These are phyloP conservation scores for Passerina amoena DNA, from an alignment of 2,113 vertebrate species.

Conservation along the genomic window DNA sequence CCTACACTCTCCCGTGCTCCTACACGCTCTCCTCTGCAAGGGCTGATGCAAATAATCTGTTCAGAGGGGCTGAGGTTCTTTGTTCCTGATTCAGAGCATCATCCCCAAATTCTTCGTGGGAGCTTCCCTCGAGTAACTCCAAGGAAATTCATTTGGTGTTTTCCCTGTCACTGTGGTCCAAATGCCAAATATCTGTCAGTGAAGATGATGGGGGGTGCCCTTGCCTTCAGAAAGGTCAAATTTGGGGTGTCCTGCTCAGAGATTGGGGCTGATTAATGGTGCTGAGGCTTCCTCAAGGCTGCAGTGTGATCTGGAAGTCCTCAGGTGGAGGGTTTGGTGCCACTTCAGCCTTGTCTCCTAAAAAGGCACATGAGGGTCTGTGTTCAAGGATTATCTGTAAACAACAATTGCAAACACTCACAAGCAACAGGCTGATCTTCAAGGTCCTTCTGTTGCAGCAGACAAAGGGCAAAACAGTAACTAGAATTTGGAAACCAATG, in stretches of 20 bases:
- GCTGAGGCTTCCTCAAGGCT: not conserved
- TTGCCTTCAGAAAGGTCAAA: not conserved
- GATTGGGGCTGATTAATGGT: not conserved
- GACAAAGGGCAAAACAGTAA: no score
- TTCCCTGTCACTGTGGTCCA: fast-evolving
- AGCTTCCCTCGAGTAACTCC: not conserved
- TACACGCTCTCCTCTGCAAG: slow-evolving; percentile 4
- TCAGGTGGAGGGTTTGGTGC: not conserved
- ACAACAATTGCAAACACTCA: no score
- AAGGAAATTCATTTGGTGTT: not conserved
- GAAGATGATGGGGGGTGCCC: not conserved
- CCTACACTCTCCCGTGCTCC: not conserved
- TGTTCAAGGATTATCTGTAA: not conserved
- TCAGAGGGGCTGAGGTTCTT: not conserved
- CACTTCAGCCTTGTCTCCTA: not conserved
- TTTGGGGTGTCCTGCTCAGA: not conserved
- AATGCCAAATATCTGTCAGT: not conserved
- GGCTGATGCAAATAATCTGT: not conserved
- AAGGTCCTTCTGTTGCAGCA: no score
- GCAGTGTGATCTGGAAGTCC: not conserved
- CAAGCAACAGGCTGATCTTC: no score
- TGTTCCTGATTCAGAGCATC: not conserved
- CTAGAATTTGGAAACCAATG: no score
- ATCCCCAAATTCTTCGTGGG: fast-evolving
- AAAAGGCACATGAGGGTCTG: not conserved